Base-by-base conservation (phyloP, 2,797 vertebrate genomes). In the Oryzias sinensis region DNA sequence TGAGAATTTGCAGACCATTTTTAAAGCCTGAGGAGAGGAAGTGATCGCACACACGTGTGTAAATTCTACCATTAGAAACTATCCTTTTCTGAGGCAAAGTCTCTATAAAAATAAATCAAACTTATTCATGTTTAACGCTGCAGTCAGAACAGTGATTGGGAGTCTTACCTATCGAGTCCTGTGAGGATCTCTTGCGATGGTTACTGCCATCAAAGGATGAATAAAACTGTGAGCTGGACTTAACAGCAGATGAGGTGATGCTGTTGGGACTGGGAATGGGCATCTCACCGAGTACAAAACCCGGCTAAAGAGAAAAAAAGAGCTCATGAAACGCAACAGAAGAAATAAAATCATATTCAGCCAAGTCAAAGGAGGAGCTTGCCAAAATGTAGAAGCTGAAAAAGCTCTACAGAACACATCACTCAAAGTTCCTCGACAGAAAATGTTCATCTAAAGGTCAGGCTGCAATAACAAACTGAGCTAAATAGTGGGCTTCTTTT, bases 211-310 rank as follows among this genome's bases (percentile, higher is more conserved):
- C 84, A 59, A 94, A 98, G 2, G 95, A 84, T 54, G 85, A 50
- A 77, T 96, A 98, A 88, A 93, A 97, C 69, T 95, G 94, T 27
- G 95, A 88, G 24, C 81, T 81, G 1, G 93, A 81, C 87, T 98
- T 99, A 61, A 90, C 74, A 22, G 93, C 94, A 0, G 95, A 90
- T 1, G 94, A 94, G 42, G 97, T 96, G 11, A 95, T 90, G 0
- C 94, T 88, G 80, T 93, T 92, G 0, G 95, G 93, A 63, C 91
- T 95, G n/a, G 91, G 70, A 58, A 98, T 93, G 64, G 91, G 88
- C 81, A 98, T 92, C 22, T 98, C 96, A 0, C 90, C 83, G 40
- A 93, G 88, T 78, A 97, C 87, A 79, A 95, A 97, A 78, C 93
- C 84, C 3, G 90, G 74, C 95, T 97, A 45, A 17, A 59, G 16